These are phyloP conservation scores for Ichneumoninae sp. DNA, from an alignment of 2,888 invertebrate species.

Conservation along the genomic window DNA sequence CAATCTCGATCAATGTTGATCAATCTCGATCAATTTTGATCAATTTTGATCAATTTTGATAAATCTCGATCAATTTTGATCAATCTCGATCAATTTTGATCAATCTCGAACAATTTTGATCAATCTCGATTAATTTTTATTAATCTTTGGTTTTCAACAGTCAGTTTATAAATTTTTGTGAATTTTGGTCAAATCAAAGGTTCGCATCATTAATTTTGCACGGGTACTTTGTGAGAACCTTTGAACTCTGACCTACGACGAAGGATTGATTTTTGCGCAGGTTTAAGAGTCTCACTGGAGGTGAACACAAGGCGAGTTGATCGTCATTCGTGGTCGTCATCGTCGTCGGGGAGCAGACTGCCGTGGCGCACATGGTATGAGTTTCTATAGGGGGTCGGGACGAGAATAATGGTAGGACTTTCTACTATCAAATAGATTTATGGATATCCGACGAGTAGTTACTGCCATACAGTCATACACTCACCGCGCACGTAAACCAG, in stretches of 20 bases:
- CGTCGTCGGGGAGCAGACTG: slow-evolving; percentile 65
- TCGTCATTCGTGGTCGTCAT: slow-evolving; percentile 67
- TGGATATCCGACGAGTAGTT: slow-evolving; percentile 77
- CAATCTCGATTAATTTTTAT: no score
- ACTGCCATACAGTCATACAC: slow-evolving; percentile 25
- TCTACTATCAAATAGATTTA: slow-evolving; percentile 84
- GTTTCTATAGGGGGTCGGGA: slow-evolving; percentile 73
- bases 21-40: no score
- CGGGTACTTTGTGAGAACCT: not conserved
- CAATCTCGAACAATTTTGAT: no score
- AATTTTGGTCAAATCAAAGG: not conserved
- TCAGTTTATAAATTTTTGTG: not conserved
- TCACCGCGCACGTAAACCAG: slow-evolving; percentile 4
- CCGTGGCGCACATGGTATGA: slow-evolving; percentile 71
- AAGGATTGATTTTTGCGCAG: not conserved
- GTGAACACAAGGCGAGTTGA: slow-evolving; percentile 29
- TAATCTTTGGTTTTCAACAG: no score
- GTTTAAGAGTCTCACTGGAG: not conserved
- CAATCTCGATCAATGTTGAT: no score
- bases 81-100: no score
- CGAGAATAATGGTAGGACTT: slow-evolving; percentile 82
- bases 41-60: no score
- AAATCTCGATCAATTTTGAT: no score
- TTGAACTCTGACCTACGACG: slow-evolving; percentile 32
- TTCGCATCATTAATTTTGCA: not conserved